These are phyloP conservation scores for Melieria omissa DNA, from an alignment of 2,888 invertebrate genomes.

Conservation along the genomic window DNA sequence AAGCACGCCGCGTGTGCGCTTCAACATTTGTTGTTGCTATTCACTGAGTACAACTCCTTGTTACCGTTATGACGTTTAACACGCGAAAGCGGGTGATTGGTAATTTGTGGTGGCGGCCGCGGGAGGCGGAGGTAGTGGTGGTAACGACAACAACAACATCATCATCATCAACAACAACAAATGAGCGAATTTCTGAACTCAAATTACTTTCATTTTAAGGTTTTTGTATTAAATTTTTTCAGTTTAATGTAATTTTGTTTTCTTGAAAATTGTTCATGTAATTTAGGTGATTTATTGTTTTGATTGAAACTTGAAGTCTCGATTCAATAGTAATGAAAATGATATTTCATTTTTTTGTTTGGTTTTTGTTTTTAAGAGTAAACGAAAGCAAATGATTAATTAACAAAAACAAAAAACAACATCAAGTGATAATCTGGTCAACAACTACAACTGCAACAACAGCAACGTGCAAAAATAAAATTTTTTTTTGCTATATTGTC, in stretches of 20 bases:
- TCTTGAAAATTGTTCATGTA: background rate
- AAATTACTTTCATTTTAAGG: slow-evolving; percentile 18
- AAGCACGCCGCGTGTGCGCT: too few relatives aligned
- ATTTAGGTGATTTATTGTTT: too few relatives aligned
- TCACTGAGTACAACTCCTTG: too few relatives aligned
- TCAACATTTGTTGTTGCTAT: too few relatives aligned
- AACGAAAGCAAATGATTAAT: slow-evolving; percentile 23
- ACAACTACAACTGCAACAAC: slow-evolving; percentile 50
- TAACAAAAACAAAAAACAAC: slow-evolving; percentile 23
- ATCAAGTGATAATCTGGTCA: slow-evolving; percentile 27
- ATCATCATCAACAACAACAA: slow-evolving; percentile 52
- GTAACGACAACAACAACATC: slow-evolving; percentile 51
- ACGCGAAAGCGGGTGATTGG: too few relatives aligned
- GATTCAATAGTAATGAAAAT: too few relatives aligned
- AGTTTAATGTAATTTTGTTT: slow-evolving; percentile 17
- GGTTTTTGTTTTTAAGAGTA: background rate
- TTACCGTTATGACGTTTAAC: too few relatives aligned
- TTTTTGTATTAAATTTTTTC: slow-evolving; percentile 20
- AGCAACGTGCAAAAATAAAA: slow-evolving; percentile 55
- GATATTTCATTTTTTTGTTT: too few relatives aligned
- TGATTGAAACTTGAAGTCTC: too few relatives aligned
- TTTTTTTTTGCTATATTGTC: background rate
- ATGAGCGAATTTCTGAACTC: slow-evolving; percentile 18
- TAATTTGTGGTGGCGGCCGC: background rate
- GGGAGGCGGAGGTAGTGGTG: background rate